These are phyloP conservation scores for Glyptemys insculpta DNA, from an alignment of 2,797 vertebrate genomes.

Conservation along the genomic window DNA sequence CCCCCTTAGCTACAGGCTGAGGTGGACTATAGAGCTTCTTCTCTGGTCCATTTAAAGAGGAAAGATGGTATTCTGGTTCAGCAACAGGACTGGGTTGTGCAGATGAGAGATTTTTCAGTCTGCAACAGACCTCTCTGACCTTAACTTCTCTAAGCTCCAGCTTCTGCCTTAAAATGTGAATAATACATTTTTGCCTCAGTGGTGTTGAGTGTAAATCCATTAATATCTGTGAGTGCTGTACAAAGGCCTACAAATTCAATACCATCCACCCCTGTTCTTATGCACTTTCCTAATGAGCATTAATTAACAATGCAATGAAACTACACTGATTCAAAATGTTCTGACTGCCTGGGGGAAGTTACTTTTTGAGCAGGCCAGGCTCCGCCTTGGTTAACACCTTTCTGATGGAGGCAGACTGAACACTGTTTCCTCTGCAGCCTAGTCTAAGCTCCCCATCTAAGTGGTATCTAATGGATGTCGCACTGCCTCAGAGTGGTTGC, in stretches of 20 bases:
- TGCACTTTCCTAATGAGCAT: background rate
- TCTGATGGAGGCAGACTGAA: background rate
- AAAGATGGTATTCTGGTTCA: background rate
- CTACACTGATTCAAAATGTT: background rate
- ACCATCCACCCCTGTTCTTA: background rate
- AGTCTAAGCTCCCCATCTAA: background rate
- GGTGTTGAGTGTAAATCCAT: background rate
- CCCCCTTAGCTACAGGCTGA: background rate
- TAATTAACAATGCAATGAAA: background rate
- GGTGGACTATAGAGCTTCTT: accelerated
- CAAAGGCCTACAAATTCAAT: background rate
- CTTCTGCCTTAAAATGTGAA: background rate
- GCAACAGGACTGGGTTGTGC: background rate
- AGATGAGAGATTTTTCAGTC: background rate
- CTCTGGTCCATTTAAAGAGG: background rate
- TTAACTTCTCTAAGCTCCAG: background rate
- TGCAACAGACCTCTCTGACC: background rate
- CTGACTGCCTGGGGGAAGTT: background rate
- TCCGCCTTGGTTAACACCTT: background rate
- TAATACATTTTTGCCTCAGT: background rate
- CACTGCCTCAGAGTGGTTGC: background rate
- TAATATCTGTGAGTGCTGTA: background rate
- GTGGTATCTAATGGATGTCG: background rate
- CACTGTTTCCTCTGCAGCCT: background rate
- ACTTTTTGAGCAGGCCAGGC: background rate